phyloP scores from a whole-genome alignment of 2,888 invertebrate species.

The Stegophylla sp. region DNA sequence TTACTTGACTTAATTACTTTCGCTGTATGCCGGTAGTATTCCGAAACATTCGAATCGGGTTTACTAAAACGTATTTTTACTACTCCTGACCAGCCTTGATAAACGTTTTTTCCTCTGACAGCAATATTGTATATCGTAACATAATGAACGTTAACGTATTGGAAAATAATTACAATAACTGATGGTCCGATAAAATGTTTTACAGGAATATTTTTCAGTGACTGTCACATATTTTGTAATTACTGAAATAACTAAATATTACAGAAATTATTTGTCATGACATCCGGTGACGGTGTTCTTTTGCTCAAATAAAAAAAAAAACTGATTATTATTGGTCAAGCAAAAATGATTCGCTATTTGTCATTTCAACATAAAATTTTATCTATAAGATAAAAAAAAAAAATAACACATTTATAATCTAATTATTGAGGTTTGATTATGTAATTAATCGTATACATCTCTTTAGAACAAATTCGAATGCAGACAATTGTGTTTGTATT shows the following conservation, averaged over 20 bases:
- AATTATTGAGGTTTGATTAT: background rate
- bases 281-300: constrained; percentile 8
- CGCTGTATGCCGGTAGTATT: too few species aligned
- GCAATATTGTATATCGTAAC: too few species aligned
- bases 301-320: constrained; percentile 42
- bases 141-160: too few species aligned
- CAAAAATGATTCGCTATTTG: constrained; percentile 8
- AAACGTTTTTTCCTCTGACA: too few species aligned
- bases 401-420: background rate
- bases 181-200: too few species aligned
- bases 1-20: too few species aligned
- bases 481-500: background rate
- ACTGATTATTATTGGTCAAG: constrained; percentile 11
- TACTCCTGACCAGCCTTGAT: too few species aligned
- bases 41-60: too few species aligned
- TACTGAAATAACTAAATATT: constrained; percentile 10
- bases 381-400: constrained; percentile 6
- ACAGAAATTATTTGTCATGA: constrained; percentile 4
- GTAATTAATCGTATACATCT: background rate
- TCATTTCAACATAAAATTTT: background rate
- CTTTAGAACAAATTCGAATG: constrained; percentile 10
- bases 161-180: too few species aligned
- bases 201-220: background rate
- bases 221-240: background rate
- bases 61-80: too few species aligned